These are phyloP conservation scores for Ciconia boyciana DNA, from an alignment of 2,113 vertebrate species.

Conservation along the genomic window DNA sequence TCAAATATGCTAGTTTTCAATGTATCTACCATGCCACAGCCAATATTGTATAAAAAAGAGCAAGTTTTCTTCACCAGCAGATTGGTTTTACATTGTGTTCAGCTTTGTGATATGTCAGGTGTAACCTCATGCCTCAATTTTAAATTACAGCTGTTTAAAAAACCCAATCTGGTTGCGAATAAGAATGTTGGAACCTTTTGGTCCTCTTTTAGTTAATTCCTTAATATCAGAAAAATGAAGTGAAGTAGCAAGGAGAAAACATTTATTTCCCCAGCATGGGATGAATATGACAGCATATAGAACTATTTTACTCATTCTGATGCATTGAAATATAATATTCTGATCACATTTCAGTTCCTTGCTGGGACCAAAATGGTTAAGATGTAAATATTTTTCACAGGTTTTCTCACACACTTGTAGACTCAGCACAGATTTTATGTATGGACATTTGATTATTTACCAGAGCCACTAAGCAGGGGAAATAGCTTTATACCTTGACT, in stretches of 20 bases:
- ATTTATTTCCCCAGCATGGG: not conserved
- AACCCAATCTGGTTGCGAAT: not conserved
- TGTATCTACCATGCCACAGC: not conserved
- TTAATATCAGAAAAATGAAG: not conserved
- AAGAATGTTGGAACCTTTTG: not conserved
- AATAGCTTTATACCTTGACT: not conserved
- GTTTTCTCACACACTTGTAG: not conserved
- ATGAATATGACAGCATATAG: not conserved
- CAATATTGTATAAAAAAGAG: not conserved
- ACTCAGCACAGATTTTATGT: not conserved
- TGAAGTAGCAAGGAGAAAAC: not conserved
- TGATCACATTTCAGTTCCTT: not conserved
- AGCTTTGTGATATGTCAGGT: not conserved
- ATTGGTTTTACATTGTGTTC: not conserved
- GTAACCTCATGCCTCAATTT: not conserved
- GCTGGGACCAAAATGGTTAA: not conserved
- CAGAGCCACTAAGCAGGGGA: not conserved
- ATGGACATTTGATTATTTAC: not conserved
- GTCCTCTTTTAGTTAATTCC: not conserved
- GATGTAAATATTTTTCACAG: not conserved
- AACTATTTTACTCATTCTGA: not conserved
- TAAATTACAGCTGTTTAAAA: not conserved
- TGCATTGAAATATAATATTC: not conserved
- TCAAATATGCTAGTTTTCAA: not conserved
- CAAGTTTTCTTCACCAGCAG: not conserved